phyloP scores from a whole-genome alignment of 23 tunicate genomes.

The Diplosoma virens region DNA sequence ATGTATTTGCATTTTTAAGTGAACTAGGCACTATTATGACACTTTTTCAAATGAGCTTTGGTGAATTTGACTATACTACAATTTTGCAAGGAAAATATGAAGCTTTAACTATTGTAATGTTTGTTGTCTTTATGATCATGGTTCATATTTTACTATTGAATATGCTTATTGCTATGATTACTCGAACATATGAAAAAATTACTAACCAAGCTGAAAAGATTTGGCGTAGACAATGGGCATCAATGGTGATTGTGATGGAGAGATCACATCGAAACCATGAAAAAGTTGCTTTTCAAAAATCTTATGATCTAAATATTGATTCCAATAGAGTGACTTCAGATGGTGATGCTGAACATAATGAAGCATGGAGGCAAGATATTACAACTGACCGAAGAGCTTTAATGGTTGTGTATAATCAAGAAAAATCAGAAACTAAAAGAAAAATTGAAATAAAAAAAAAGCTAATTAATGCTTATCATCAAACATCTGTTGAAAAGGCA shows the following conservation, averaged over 20 bases:
- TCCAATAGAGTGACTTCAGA: slow-evolving; percentile 54
- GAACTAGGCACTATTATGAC: slow-evolving; percentile 71
- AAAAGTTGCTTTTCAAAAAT: slow-evolving; percentile 48
- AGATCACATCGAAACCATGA: slow-evolving; percentile 53
- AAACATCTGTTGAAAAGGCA: not conserved
- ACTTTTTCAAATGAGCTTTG: slow-evolving; percentile 77
- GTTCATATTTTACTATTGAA: slow-evolving; percentile 76
- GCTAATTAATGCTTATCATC: slow-evolving; percentile 7
- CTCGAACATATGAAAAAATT: slow-evolving; percentile 78
- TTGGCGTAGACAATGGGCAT: slow-evolving; percentile 85
- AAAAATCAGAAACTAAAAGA: slow-evolving; percentile 34
- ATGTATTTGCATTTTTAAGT: slow-evolving; percentile 48
- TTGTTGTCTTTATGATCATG: slow-evolving; percentile 69
- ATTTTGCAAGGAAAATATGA: slow-evolving; percentile 49
- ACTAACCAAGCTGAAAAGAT: slow-evolving; percentile 50
- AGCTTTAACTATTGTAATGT: slow-evolving; percentile 57
- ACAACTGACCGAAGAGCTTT: slow-evolving; percentile 24
- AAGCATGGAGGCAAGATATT: not conserved
- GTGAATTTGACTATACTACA: slow-evolving; percentile 55
- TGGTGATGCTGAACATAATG: slow-evolving; percentile 42
- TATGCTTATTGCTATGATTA: slow-evolving; percentile 98
- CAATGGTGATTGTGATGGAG: slow-evolving; percentile 78
- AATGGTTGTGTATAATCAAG: slow-evolving; percentile 48
- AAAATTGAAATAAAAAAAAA: slow-evolving; percentile 7
- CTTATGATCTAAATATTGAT: slow-evolving; percentile 47